A percentile compares a stretch with the other conserved stretches of the same genome.
Conservation (phyloP, 2,888 invertebrate genomes). For the Apamea anceps region DNA sequence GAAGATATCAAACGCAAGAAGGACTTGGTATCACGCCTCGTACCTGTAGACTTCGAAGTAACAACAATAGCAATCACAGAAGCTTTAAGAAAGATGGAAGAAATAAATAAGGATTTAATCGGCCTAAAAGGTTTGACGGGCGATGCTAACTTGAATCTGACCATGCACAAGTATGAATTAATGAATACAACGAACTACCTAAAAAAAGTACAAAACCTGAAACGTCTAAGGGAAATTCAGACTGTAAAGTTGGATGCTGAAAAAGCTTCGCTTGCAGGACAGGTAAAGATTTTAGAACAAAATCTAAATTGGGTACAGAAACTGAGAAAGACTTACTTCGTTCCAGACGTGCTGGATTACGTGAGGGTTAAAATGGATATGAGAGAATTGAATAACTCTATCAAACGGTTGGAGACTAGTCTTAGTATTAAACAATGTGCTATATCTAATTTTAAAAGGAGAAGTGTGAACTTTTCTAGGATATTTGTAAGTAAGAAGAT, state of each 20-base stretch:
- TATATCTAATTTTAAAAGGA: neutral
- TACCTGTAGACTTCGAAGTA: conserved; percentile 91
- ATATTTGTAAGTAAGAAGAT: neutral
- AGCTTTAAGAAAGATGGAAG: conserved; percentile 86
- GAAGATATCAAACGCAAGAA: conserved; percentile 79
- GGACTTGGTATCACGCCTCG: neutral
- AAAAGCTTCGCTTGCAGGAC: neutral
- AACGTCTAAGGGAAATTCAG: neutral
- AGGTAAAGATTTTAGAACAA: neutral
- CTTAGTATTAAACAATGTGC: conserved; percentile 22
- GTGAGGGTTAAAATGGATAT: neutral
- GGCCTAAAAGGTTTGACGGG: conserved; percentile 90
- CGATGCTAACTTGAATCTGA: conserved; percentile 89
- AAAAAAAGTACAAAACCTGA: conserved; percentile 76
- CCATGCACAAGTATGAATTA: conserved; percentile 89
- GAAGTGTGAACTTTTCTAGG: neutral
- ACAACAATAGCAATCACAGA: conserved; percentile 90
- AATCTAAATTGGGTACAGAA: neutral
- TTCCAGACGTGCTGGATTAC: conserved; percentile 19
- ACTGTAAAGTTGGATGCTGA: conserved; percentile 9
- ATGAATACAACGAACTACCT: conserved; percentile 85
- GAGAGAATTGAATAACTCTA: neutral
- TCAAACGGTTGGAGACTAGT: conserved; percentile 21
- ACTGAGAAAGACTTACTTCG: neutral
- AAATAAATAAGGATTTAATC: conserved; percentile 85